phyloP scores from a whole-genome alignment of 2,113 vertebrate species.

The Nymphicus hollandicus region DNA sequence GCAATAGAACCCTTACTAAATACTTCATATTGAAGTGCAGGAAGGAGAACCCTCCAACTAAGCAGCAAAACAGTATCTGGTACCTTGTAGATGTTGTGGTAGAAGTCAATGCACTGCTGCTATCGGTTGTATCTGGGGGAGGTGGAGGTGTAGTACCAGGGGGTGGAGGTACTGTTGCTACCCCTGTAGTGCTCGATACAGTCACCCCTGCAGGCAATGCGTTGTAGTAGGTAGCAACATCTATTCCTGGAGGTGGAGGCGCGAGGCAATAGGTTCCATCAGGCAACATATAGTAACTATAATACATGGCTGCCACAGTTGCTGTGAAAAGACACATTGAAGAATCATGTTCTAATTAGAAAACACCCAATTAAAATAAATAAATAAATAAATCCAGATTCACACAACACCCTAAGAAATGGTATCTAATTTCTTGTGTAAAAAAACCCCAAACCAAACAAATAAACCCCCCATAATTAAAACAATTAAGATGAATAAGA shows the following conservation, averaged over 20 bases:
- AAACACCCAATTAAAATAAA: not conserved
- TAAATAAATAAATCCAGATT: not conserved
- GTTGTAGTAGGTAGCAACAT: constrained; percentile 85
- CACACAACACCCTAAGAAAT: not conserved
- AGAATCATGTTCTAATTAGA: not conserved
- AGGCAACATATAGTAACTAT: constrained; percentile 96
- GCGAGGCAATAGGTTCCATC: constrained; percentile 94
- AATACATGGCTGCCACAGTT: constrained; percentile 86
- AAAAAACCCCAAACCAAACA: not conserved
- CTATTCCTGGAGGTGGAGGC: constrained; percentile 89
- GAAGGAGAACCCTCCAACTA: not conserved
- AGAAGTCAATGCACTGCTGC: constrained; percentile 6
- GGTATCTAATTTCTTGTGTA: not conserved
- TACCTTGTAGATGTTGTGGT: constrained; percentile 72
- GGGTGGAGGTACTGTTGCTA: constrained; percentile 72
- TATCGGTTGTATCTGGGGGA: constrained; percentile 57
- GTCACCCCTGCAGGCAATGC: constrained; percentile 76
- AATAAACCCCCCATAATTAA: not conserved
- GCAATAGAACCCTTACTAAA: not conserved
- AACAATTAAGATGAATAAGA: not conserved
- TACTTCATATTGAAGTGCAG: not conserved
- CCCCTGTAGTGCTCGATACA: constrained; percentile 66
- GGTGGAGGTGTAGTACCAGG: constrained; percentile 78
- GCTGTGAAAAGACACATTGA: constrained; percentile 60
- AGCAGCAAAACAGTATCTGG: accelerated